Conservation (phyloP, 2,888 invertebrate species). For the Andricus curvator region DNA sequence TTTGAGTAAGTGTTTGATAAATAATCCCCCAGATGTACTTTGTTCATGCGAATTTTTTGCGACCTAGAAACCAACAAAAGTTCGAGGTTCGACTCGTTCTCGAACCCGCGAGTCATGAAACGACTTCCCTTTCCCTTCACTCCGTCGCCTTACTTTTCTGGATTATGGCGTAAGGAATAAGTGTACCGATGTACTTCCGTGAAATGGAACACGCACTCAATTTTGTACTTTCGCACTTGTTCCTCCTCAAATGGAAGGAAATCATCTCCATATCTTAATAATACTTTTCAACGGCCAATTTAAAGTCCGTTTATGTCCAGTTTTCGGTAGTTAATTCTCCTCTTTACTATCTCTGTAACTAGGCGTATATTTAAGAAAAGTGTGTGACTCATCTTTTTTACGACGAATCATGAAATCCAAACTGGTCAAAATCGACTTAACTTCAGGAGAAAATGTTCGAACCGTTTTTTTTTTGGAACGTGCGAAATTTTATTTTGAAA, state of each 20-base stretch:
- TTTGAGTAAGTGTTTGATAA: too few species aligned
- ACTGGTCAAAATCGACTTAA: not conserved
- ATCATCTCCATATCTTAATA: conserved; percentile 21
- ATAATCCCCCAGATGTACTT: too few species aligned
- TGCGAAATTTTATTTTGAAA: not conserved
- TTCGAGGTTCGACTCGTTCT: conserved; percentile 2
- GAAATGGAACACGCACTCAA: conserved; percentile 28
- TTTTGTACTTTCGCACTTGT: conserved; percentile 35
- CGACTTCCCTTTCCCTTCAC: conserved; percentile 24
- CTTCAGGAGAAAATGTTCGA: not conserved
- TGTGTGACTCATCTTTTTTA: not conserved
- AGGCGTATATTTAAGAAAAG: not conserved
- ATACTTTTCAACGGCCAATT: conserved; percentile 42
- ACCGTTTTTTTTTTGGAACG: not conserved
- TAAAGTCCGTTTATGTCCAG: conserved; percentile 51
- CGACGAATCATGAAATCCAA: not conserved
- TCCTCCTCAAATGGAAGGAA: conserved; percentile 47
- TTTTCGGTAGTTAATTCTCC: conserved; percentile 45
- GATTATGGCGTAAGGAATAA: conserved; percentile 31
- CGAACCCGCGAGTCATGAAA: conserved; percentile 26
- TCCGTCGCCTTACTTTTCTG: conserved; percentile 23
- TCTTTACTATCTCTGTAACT: conserved; percentile 40
- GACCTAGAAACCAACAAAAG: conserved; percentile 11
- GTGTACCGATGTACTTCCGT: conserved; percentile 17
- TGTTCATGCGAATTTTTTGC: not conserved